Base-by-base conservation (phyloP, 1,140 invertebrate genomes). In the Drosophila miranda region DNA sequence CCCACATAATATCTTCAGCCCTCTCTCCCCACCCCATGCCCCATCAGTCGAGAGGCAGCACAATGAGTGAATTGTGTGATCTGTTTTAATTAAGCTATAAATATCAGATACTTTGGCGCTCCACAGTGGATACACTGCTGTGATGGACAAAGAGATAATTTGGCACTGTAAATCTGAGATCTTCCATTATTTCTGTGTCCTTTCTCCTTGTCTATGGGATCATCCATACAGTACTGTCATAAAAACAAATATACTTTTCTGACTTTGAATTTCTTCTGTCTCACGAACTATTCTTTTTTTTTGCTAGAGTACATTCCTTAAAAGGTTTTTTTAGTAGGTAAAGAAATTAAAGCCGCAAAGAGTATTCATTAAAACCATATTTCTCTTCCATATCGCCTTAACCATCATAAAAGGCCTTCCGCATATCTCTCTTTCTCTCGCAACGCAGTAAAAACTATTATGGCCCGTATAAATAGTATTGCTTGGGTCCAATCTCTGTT, bases 51-150 rank as follows among this genome's bases (percentile, higher is more conserved):
- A 59, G 49, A 49, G 51, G 42, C 53, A 59, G 67, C 51, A 72
- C 69, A 72, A 72, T 60, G 66, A 79, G 55, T 58, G 63, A 78
- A 82, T 50, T 82, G 74, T 78, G 41, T 23, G 68, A 72, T 71
- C 56, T 42, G 74, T 81, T 68, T 70, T 70, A 41, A 70, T 70
- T 70, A 52, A 55, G 64, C 50, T 51, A 68, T 68, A 56, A 68
- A 68, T 68, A 63, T 54, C 23, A 16, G 62, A 48, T 42, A 48
- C 50, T 68, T 48, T 62, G 60, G 34, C 34, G 34, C 34, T 4
- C 9, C 11, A 38, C 34, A 13, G 34, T 38, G 34, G 34, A 13
- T 13, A 38, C 34, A 38, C 13, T 13, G 14, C 9, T 41, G n/a
- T n/a, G 14, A 42, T 54, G 38, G 61, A 67, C 55, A 23, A 26